phyloP scores from a whole-genome alignment of 1,140 invertebrate genomes.

The Sycobia sp. region DNA sequence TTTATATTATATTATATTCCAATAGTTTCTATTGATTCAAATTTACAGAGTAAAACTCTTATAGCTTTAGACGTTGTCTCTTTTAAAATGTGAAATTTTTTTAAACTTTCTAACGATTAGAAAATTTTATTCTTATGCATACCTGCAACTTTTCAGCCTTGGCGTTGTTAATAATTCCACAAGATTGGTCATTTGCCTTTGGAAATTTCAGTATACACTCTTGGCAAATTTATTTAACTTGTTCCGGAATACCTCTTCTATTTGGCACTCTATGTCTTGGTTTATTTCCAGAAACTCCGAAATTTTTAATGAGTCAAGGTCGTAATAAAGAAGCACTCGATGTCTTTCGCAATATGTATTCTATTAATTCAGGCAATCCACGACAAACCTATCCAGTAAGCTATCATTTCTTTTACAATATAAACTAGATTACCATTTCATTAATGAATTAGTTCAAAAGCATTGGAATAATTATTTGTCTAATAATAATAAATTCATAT shows the following conservation, averaged over 20 bases:
- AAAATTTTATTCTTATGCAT: too few relatives aligned
- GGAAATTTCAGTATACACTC: conserved; percentile 61
- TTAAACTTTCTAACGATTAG: too few relatives aligned
- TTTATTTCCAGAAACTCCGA: conserved; percentile 81
- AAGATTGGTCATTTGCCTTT: conserved; percentile 47
- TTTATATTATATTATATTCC: too few relatives aligned
- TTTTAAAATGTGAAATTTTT: too few relatives aligned
- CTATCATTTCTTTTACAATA: too few relatives aligned
- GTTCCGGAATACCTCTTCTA: conserved; percentile 70
- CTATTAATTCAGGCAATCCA: conserved; percentile 67
- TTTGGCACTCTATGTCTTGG: conserved; percentile 67
- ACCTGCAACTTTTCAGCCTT: conserved; percentile 54
- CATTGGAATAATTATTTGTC: too few relatives aligned
- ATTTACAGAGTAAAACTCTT: too few relatives aligned
- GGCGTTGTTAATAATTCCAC: conserved; percentile 64
- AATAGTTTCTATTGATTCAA: too few relatives aligned
- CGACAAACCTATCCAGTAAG: conserved; percentile 70
- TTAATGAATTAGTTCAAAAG: too few relatives aligned
- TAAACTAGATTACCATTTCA: too few relatives aligned
- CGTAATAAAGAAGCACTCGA: conserved; percentile 70
- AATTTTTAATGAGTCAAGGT: conserved; percentile 78
- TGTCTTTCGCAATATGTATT: conserved; percentile 67
- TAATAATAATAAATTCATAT: too few relatives aligned
- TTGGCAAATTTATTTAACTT: conserved; percentile 77
- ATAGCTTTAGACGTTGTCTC: too few relatives aligned